A percentile compares a stretch with the other conserved stretches of the same genome.
These are phyloP conservation scores for Engystomops pustulosus DNA, from an alignment of 2,113 vertebrate genomes.

Conservation along the genomic window DNA sequence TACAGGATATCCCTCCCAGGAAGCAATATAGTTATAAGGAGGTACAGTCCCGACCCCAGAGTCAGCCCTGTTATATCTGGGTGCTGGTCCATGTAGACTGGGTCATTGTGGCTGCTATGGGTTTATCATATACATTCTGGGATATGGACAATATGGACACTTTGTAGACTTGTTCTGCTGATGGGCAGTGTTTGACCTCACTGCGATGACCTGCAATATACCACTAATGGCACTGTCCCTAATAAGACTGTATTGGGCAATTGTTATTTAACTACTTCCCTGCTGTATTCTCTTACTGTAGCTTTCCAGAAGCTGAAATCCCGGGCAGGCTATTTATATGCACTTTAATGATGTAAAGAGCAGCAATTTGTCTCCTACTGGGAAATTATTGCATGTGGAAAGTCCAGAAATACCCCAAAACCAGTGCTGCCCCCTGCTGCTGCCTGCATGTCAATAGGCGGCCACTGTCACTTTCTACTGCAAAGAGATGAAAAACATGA, in stretches of 20 bases:
- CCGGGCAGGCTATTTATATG: not conserved
- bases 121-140: too few relatives aligned
- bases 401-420: not conserved
- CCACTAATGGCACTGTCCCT: not conserved
- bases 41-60: too few relatives aligned
- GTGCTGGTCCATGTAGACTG: too few relatives aligned
- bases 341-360: not conserved
- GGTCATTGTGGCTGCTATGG: too few relatives aligned
- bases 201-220: not conserved
- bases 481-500: not conserved
- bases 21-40: too few relatives aligned
- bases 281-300: not conserved
- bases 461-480: not conserved
- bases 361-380: not conserved
- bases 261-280: not conserved
- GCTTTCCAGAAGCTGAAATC: not conserved
- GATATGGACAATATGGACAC: too few relatives aligned
- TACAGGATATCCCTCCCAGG: too few relatives aligned
- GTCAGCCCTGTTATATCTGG: too few relatives aligned
- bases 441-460: not conserved
- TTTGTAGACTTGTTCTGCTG: too few relatives aligned
- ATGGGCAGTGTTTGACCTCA: not conserved
- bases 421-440: slow-evolving; percentile 25
- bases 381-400: not conserved
- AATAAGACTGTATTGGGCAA: not conserved